Evolutionary conservation across 1,140 invertebrate species (phyloP).

Genomic region (Kradibia gibbosae): DNA sequence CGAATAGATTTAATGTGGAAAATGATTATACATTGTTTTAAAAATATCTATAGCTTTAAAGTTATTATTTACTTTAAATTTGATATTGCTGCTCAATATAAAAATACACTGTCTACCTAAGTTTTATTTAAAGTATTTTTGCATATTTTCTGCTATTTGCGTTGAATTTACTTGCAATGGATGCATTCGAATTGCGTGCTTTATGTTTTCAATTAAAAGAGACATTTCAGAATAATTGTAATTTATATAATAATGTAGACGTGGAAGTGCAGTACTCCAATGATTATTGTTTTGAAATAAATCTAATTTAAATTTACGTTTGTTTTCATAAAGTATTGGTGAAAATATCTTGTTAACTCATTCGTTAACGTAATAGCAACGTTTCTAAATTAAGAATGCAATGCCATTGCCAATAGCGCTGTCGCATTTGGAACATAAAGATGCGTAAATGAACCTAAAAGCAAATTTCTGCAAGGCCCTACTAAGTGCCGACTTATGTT

Average conservation of each 20-base stretch:
- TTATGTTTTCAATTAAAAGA: background rate
- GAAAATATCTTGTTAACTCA: constrained; percentile 27
- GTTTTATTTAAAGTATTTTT: background rate
- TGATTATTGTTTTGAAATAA: constrained; percentile 5
- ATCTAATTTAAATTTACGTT: constrained; percentile 3
- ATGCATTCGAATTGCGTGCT: too few relatives aligned
- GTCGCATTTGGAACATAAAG: constrained; percentile 1
- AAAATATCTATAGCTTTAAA: background rate
- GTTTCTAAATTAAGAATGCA: constrained; percentile 44
- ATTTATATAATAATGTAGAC: background rate
- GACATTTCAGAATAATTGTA: background rate
- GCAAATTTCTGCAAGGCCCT: constrained; percentile 3
- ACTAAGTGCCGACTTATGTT: background rate
- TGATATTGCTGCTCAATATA: background rate
- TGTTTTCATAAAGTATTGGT: constrained; percentile 22
- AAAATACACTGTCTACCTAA: background rate
- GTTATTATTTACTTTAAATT: background rate
- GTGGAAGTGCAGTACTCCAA: too few relatives aligned
- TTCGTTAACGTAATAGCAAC: constrained; percentile 24
- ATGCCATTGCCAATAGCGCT: constrained; percentile 45
- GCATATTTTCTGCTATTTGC: background rate
- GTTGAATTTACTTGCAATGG: too few relatives aligned
- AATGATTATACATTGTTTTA: background rate
- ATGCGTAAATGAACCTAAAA: background rate
- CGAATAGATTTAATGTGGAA: background rate